Evolutionary conservation across 64 coral and sea anemone genomes (phyloP), one percentile per base, ranked within the genome.

Genomic region (Porites lutea): DNA sequence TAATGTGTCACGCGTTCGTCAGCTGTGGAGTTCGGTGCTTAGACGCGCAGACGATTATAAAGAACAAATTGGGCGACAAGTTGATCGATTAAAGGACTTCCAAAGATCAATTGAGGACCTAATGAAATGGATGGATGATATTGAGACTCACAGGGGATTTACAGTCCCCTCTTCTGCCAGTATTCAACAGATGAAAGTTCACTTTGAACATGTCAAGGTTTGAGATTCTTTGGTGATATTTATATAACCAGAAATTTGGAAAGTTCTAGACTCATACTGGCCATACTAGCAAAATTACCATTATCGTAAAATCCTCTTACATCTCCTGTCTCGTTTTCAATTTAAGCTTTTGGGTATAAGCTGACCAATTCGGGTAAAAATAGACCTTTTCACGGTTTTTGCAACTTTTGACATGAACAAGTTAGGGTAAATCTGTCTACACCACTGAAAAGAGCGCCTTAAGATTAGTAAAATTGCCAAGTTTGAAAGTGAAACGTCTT

Each of bases 151-250:
- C 48, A 82, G 88, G 61, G 97, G 97, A 43, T 95, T 99, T 49
- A 82, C 74, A 37, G 88, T 96, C 89, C 94, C 92, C 1, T 76
- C 68, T 27, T 99, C 73, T 4, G 59, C 92, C 7, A 96, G 88
- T 51, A 96, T 99, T 72, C 87, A 96, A 79, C 91, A 99, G 9
- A 65, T 99, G 63, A 96, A 99, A 61, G 91, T 79, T 46, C 97
- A 99, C 57, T 96, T 99, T 89, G 94, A 99, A 86, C 79, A 99
- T 88, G 94, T 99, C 49, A 96, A 99, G 97, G 97, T 99, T 80
- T 48, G 93, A 44, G 6, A 48, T 37, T 37, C 27, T 37, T 37
- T 37, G 27, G 27, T 37, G 27, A 37, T 37, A 37, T 37, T 37
- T 37, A 1, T 37, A 1, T 37, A 37, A 37, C 27, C 1, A 37